phyloP scores from a whole-genome alignment of 2,888 invertebrate genomes.

The Leptopilina myrica region DNA sequence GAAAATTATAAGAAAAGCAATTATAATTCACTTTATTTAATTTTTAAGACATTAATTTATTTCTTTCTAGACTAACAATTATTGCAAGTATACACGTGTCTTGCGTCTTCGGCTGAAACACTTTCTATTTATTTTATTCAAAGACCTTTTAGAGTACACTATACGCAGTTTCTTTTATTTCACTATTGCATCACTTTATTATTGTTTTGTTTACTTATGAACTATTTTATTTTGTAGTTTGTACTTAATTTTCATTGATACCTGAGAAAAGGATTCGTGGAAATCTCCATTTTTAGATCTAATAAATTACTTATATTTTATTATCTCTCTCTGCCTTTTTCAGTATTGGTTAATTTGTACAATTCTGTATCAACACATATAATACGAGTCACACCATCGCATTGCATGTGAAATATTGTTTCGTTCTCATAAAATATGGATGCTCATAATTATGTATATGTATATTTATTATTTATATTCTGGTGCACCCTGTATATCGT shows the following conservation, averaged over 20 bases:
- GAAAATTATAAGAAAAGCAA: not conserved
- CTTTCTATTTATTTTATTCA: constrained; percentile 34
- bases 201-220: constrained; percentile 71
- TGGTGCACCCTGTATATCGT: constrained; percentile 75
- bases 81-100: constrained; percentile 31
- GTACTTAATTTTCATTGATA: constrained; percentile 75
- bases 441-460: constrained; percentile 57
- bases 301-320: constrained; percentile 40
- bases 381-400: constrained; percentile 38
- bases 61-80: constrained; percentile 34
- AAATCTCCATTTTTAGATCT: constrained; percentile 20
- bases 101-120: constrained; percentile 41
- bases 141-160: constrained; percentile 53
- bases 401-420: constrained; percentile 51
- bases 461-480: constrained; percentile 65
- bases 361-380: constrained; percentile 48
- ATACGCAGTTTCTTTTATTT: constrained; percentile 49
- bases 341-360: constrained; percentile 45
- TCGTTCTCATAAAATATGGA: constrained; percentile 62
- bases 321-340: constrained; percentile 46
- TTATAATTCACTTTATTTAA: constrained; percentile 7
- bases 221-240: constrained; percentile 76
- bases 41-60: no score
- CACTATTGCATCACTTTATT: constrained; percentile 73
- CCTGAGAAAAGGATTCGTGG: constrained; percentile 68